A percentile compares a stretch with the other conserved stretches of the same genome.
phyloP scores from a whole-genome alignment of 64 coral and sea anemone species.

The Astreopora myriophthalma region DNA sequence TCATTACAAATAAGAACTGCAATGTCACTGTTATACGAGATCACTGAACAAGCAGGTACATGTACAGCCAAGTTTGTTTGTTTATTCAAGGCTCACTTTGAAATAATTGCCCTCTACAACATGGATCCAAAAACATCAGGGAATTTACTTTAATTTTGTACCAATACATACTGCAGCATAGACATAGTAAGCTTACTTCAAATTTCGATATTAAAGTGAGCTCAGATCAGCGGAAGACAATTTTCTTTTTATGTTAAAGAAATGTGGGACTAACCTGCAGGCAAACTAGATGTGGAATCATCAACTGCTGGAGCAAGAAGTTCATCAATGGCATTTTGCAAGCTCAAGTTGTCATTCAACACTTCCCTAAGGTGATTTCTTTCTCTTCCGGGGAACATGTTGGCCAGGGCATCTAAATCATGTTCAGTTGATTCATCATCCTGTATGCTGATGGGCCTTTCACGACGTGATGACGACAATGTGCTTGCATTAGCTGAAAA shows the following conservation, averaged over 20 bases:
- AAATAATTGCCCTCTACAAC: too few relatives aligned
- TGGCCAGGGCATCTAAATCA: neutral
- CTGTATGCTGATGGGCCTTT: neutral
- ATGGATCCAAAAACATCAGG: too few relatives aligned
- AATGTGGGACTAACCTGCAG: neutral
- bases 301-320: neutral
- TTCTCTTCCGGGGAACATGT: neutral
- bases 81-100: too few relatives aligned
- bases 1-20: too few relatives aligned
- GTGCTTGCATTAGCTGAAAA: neutral
- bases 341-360: neutral
- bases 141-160: too few relatives aligned
- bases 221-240: too few relatives aligned
- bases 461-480: neutral
- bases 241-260: neutral
- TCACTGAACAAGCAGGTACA: too few relatives aligned
- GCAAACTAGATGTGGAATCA: neutral
- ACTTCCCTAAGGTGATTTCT: conserved; percentile 5
- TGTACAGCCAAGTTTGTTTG: too few relatives aligned
- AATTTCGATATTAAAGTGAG: too few relatives aligned
- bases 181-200: too few relatives aligned
- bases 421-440: neutral
- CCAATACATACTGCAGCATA: too few relatives aligned
- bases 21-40: too few relatives aligned
- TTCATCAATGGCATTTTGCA: conserved; percentile 9